Evolutionary conservation across 1,140 invertebrate genomes (phyloP), one percentile per base, ranked within the genome.

Genomic region (Euborellia annulipes): DNA sequence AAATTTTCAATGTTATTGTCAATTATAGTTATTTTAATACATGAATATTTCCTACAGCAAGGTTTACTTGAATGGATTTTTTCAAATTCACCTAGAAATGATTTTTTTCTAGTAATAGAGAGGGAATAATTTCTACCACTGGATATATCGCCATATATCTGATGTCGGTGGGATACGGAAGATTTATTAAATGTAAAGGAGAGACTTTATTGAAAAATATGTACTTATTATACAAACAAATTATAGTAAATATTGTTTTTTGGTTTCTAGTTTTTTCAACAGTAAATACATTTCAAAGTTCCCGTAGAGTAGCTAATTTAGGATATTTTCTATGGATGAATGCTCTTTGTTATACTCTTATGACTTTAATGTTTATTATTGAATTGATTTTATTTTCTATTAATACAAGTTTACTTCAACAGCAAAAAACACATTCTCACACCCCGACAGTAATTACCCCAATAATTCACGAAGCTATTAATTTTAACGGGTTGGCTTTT

Each of bases 111-210:
- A 17, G 36, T n/a, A 38, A 38, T 38, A 4, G 36, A 4, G 36
- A 38, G n/a, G 36, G 36, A 8, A 20, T 38, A 6, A n/a, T 20
- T 8, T 38, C 36, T 20, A 17, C 36, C 14, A 6, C n/a, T 8
- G 36, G 36, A 6, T 38, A 38, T n/a, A n/a, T 38, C n/a, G 36
- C 36, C 19, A 17, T 38, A 20, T 38, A 38, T 38, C 19, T 38
- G 8, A 20, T 20, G 14, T 4, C 14, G 8, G 19, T 38, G 4
- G 14, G 4, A 6, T 38, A 17, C 8, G n/a, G 36, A 6, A 16
- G 19, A 38, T 20, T 38, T n/a, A 17, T 38, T 16, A 16, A 38
- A 38, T 38, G 4, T 8, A 17, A 16, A 16, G 36, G n/a, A 6
- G 19, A 16, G 14, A 38, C 36, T 17, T 16, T 38, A 20, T 17